These are phyloP conservation scores for Gymnoscopelus braueri DNA, from an alignment of 2,797 vertebrate species.

Conservation along the genomic window DNA sequence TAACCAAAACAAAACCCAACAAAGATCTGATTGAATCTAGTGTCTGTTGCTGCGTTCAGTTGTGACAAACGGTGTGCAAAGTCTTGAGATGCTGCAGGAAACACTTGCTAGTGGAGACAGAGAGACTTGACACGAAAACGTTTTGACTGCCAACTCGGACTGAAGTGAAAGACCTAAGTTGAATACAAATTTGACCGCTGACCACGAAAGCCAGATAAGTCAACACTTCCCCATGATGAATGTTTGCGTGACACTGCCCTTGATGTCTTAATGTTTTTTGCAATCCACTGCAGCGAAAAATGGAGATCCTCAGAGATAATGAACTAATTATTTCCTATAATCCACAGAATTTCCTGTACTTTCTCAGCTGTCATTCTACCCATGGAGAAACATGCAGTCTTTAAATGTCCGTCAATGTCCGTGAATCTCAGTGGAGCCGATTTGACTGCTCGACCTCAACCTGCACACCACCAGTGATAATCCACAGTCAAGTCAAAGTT, in stretches of 20 bases:
- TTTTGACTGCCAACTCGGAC: not conserved
- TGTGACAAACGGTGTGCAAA: not conserved
- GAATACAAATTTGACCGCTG: not conserved
- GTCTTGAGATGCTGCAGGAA: slow-evolving; percentile 21
- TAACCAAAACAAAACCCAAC: slow-evolving; percentile 18
- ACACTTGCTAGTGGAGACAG: not conserved
- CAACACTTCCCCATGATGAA: not conserved
- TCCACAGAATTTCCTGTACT: slow-evolving; percentile 27
- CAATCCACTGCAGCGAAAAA: slow-evolving; percentile 3
- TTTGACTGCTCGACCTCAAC: slow-evolving; percentile 1
- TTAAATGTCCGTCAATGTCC: slow-evolving; percentile 48
- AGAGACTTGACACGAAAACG: not conserved
- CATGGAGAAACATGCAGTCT: slow-evolving; percentile 31
- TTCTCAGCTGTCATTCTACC: slow-evolving; percentile 37
- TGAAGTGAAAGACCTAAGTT: not conserved
- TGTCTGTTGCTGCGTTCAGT: not conserved
- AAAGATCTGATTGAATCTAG: slow-evolving; percentile 5
- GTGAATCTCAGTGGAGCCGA: slow-evolving; percentile 18
- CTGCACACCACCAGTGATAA: slow-evolving; percentile 18
- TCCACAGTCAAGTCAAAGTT: slow-evolving; percentile 38
- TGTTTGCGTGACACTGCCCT: not conserved
- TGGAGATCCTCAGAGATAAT: slow-evolving; percentile 22
- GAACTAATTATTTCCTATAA: slow-evolving; percentile 19
- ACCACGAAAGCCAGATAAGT: not conserved
- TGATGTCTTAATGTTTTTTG: slow-evolving; percentile 6